Conservation (phyloP, 2,797 vertebrate species). For the Platalea minor region DNA sequence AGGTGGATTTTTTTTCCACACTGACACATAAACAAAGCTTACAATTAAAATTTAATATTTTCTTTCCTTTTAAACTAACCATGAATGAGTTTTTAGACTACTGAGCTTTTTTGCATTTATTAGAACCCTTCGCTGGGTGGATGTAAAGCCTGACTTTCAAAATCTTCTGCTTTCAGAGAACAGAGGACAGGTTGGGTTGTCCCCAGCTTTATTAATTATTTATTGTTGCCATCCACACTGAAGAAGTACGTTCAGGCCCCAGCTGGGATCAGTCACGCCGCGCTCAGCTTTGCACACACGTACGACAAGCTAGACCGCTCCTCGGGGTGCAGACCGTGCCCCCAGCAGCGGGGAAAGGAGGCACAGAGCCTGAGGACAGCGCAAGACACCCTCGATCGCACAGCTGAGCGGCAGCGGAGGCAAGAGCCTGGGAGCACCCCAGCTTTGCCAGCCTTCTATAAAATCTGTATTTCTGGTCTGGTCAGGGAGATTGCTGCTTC, state of each 20-base stretch:
- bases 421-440: neutral
- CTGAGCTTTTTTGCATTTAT: neutral
- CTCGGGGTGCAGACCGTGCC: accelerated
- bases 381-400: accelerated
- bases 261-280: too few species aligned
- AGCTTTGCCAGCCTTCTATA: neutral
- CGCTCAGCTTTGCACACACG: neutral
- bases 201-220: neutral
- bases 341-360: neutral
- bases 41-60: neutral
- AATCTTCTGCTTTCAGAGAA: neutral
- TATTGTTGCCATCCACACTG: neutral
- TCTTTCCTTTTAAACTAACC: neutral
- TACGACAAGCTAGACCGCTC: neutral
- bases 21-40: neutral
- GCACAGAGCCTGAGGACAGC: neutral
- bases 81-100: neutral
- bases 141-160: neutral
- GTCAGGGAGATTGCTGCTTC: neutral
- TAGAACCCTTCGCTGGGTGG: neutral
- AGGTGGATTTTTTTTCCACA: too few species aligned
- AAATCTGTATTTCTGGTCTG: neutral
- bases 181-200: neutral
- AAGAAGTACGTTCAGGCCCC: neutral
- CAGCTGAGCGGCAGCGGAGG: neutral